Base-by-base conservation (phyloP, 2,888 invertebrate genomes). In the Bellardia pandia region DNA sequence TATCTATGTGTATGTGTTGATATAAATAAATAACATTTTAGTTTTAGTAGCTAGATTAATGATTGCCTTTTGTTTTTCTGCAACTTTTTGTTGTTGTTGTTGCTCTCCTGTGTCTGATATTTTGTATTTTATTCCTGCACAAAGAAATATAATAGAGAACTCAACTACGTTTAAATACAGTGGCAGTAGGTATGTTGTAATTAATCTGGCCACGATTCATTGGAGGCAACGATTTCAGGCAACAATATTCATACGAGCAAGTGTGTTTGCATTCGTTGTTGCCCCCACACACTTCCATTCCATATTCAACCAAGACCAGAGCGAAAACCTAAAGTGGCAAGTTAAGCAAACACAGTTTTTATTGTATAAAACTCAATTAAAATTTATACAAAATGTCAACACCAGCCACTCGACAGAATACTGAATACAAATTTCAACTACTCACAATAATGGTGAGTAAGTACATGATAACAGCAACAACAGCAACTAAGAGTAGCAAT, bases 331-430 rank as follows among this genome's bases (percentile, higher is more conserved):
- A 92, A 92, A 92, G 92, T 92, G 92, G 92, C 92, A 92, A 90
- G 92, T 92, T 92, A 92, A 92, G 92, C 91, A 92, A 92, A 92
- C 91, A 92, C 90, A 92, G 90, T 91, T 91, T 85, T 91, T 91
- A 91, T 92, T 92, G 91, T 92, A 90, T 89, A 92, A 92, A 87
- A 92, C 91, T 92, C 92, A 92, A 92, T 92, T 92, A 92, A 92
- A 92, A 90, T 92, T 92, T 92, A 92, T 92, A 91, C 92, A 92
- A 92, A 92, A 92, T 92, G 92, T 92, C 92, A 92, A 91, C 91
- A 91, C 81, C 91, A 92, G 90, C 90, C 90, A 90, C 91, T 81
- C 68, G 82, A 71, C 89, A 89, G 88, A 89, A 90, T 90, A 87
- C 82, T 89, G 88, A 75, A 60, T 33, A 68, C 23, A 45, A 66